A percentile compares a stretch with the other conserved stretches of the same genome.
phyloP scores from a whole-genome alignment of 2,888 invertebrate species.

The Uropetala carovei region DNA sequence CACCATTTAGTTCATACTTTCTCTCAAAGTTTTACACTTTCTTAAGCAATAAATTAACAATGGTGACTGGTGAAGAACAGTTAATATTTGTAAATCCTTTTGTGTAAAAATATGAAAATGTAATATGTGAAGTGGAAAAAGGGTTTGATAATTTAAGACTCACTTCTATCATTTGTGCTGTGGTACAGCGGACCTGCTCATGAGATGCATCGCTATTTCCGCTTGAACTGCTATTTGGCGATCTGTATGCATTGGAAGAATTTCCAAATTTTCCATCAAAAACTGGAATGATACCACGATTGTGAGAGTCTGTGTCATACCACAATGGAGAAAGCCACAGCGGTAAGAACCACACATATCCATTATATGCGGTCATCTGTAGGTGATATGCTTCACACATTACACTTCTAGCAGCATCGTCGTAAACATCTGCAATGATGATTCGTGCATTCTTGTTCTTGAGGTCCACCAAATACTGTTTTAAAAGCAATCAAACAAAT shows the following conservation, averaged over 20 bases:
- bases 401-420: constrained; percentile 83
- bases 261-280: background rate
- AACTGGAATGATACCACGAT: constrained; percentile 68
- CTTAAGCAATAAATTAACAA: too few species aligned
- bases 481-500: background rate
- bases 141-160: background rate
- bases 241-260: too few species aligned
- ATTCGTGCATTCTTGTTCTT: constrained; percentile 83
- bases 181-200: constrained; percentile 79
- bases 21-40: too few species aligned
- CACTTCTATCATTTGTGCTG: constrained; percentile 78
- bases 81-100: constrained; percentile 27
- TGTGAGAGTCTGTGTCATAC: constrained; percentile 79
- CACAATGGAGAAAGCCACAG: constrained; percentile 82
- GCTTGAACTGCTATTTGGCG: background rate
- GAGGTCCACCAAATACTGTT: constrained; percentile 81
- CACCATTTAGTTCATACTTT: background rate
- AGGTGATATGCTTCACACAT: constrained; percentile 88
- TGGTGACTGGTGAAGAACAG: constrained; percentile 66
- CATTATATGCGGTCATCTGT: constrained; percentile 83
- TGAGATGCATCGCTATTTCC: constrained; percentile 69
- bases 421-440: constrained; percentile 88
- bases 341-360: constrained; percentile 93
- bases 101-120: background rate
- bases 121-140: too few species aligned